Percentiles rank a stretch among this genome's conserved stretches.
These are phyloP conservation scores for Chiridota heheva DNA, from an alignment of 35 echinoderm and acorn worm genomes.

Conservation along the genomic window DNA sequence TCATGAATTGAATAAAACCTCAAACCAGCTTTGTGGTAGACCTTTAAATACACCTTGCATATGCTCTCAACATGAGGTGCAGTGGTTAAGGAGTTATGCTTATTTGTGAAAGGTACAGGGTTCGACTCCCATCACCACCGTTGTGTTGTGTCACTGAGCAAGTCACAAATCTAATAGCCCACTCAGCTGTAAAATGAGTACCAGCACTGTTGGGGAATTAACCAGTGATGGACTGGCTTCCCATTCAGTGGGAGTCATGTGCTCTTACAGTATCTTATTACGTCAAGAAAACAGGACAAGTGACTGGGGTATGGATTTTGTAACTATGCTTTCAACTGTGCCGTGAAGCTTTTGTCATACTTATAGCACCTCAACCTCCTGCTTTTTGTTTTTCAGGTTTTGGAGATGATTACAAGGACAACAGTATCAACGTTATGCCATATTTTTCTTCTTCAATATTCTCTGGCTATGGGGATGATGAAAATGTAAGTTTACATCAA, in stretches of 20 bases:
- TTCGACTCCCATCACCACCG: too few species aligned
- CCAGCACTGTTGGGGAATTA: background rate
- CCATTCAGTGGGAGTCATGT: too few species aligned
- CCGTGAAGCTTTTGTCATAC: too few species aligned
- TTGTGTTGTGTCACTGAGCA: background rate
- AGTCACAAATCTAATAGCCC: background rate
- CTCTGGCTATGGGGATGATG: conserved; percentile 76
- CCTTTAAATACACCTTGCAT: too few species aligned
- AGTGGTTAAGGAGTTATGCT: too few species aligned
- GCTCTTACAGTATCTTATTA: background rate
- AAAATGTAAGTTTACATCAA: conserved; percentile 41
- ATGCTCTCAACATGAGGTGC: too few species aligned
- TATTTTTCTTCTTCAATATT: conserved; percentile 84
- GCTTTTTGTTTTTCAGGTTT: conserved; percentile 61
- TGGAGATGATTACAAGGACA: conserved; percentile 91
- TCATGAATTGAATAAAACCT: too few species aligned
- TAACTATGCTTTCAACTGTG: background rate
- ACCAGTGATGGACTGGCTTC: too few species aligned
- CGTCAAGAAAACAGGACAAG: background rate
- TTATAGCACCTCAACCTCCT: too few species aligned
- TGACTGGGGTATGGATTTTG: background rate
- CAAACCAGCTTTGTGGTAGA: too few species aligned
- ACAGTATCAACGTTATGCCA: conserved; percentile 78
- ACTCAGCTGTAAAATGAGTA: too few species aligned
- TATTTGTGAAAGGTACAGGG: too few species aligned